A percentile compares a stretch with the other conserved stretches of the same genome.
Evolutionary conservation across 2,113 vertebrate genomes (phyloP).

Genomic region (Cynopterus brachyotis): DNA sequence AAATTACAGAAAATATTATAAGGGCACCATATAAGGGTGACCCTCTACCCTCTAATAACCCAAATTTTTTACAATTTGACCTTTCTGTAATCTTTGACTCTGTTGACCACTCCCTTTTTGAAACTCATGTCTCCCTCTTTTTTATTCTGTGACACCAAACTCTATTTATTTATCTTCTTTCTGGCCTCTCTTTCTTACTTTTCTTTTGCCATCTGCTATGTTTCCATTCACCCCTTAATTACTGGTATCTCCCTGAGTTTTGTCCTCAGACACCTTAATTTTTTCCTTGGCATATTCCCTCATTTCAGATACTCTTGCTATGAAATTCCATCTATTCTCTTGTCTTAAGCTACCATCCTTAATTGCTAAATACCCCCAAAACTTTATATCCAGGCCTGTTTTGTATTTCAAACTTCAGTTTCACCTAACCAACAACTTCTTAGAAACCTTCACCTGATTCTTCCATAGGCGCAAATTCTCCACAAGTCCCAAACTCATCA

Average conservation of each 20-base stretch:
- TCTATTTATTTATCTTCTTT: not conserved
- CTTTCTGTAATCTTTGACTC: not conserved
- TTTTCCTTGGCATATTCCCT: not conserved
- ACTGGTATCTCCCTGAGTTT: not conserved
- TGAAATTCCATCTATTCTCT: not conserved
- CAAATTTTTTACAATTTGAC: not conserved
- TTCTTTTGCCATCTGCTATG: not conserved
- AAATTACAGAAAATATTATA: slow-evolving; percentile 24
- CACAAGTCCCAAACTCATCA: not conserved
- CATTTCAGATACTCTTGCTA: not conserved
- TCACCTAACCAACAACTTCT: not conserved
- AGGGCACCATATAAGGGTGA: not conserved
- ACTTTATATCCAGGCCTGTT: not conserved
- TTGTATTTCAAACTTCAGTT: not conserved
- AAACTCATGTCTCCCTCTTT: not conserved
- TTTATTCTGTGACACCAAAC: not conserved
- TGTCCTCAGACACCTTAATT: not conserved
- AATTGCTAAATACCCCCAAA: not conserved
- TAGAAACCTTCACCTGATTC: not conserved
- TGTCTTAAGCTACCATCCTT: not conserved
- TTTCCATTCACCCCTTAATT: not conserved
- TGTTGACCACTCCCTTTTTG: not conserved
- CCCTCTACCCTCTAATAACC: not conserved
- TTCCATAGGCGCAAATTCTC: not conserved
- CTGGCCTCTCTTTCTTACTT: not conserved